These are phyloP conservation scores for Aphodius sticticus DNA, from an alignment of 2,888 invertebrate genomes.

Conservation along the genomic window DNA sequence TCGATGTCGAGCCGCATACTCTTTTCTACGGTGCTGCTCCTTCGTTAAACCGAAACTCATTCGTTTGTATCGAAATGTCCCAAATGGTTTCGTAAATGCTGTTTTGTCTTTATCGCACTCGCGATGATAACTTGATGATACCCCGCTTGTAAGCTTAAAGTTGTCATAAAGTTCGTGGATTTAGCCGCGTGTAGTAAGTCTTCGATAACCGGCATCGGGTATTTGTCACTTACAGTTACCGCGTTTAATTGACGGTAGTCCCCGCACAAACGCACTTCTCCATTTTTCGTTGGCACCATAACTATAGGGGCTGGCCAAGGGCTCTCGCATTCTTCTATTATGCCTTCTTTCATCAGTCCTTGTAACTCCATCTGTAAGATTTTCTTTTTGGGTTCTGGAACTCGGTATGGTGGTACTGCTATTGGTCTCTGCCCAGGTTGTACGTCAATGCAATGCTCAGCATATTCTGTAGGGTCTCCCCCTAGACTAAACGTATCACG, in stretches of 20 bases:
- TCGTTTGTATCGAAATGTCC: conserved; percentile 39
- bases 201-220: conserved; percentile 43
- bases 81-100: conserved; percentile 41
- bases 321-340: conserved; percentile 55
- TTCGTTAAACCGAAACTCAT: conserved; percentile 47
- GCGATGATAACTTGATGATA: conserved; percentile 39
- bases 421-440: conserved; percentile 43
- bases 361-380: conserved; percentile 48
- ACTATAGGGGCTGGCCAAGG: too few species aligned
- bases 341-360: conserved; percentile 45
- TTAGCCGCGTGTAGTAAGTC: conserved; percentile 38
- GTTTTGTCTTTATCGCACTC: conserved; percentile 36
- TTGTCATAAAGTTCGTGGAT: conserved; percentile 34
- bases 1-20: not conserved
- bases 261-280: conserved; percentile 45
- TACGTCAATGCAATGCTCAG: too few species aligned
- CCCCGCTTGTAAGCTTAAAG: conserved; percentile 38
- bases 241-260: conserved; percentile 42
- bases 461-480: too few species aligned
- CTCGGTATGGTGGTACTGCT: conserved; percentile 50
- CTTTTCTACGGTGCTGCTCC: conserved; percentile 28
- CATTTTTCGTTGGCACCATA: conserved; percentile 48
- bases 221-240: conserved; percentile 40
- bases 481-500: too few species aligned
- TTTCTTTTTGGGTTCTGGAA: conserved; percentile 46